Evolutionary conservation across 2,888 invertebrate species (phyloP), one percentile per base, ranked within the genome.

Genomic region (Phortica magna): DNA sequence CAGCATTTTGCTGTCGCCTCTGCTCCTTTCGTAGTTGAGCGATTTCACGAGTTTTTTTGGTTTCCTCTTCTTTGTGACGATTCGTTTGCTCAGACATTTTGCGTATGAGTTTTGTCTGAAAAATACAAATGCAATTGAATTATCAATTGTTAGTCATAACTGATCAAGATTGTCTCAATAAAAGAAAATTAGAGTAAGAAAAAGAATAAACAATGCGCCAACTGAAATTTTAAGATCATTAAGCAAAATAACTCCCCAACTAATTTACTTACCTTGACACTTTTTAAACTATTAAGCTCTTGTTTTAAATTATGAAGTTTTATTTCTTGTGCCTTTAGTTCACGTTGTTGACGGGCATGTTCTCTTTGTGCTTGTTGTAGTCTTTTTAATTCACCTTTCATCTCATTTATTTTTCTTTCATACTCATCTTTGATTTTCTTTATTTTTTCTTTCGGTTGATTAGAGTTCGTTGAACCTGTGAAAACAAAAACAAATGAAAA

Each of bases 21-120:
- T 97, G 95, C 91, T 98, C 98, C 89, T 99, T 98, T 74, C 96
- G 95, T 78, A 99, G 92, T 90, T 98, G 97, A 0, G 97, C 97
- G 75, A 99, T 96, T 93, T 98, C 98, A 83, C 96, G 94, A 72
- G 95, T 94, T 83, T 96, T 94, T 55, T 93, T 94, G 22, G 95
- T 93, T 89, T 98, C 98, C 7, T 95, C 94, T 89, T 97, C 96
- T 82, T 97, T 96, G 88, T 97, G 97, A 75, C 96, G 94, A 85
- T 95, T 96, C 6, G 96, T 95, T 90, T 99, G 99, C 77, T 97
- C 97, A 76, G 97, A 96, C 95, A 99, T 98, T 92, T 97, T 97
- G 89, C 97, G 97, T 88, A 99, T 95, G 75, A 99, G 93, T 89
- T 95, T 95, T 0, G 97, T 96, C 94, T 94, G 84, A 70, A 73